Base-by-base conservation (phyloP, 2,113 vertebrate genomes). In the Esox niger region DNA sequence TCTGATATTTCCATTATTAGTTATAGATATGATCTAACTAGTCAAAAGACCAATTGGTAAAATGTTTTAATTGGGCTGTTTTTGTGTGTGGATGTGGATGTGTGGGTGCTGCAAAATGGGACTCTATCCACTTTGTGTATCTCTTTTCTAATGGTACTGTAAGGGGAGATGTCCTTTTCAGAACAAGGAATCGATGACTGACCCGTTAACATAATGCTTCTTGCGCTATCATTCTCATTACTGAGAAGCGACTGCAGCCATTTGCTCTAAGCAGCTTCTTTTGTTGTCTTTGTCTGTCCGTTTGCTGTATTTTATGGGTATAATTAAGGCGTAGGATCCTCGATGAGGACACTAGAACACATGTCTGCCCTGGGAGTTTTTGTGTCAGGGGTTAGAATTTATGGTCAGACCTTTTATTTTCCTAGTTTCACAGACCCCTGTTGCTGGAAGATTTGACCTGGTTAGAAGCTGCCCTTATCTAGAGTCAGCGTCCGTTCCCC, bases 141-240 rank as follows among this genome's bases (percentile, higher is more conserved):
- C 20, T 0, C 7, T 6, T 8, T 2, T 13, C 21, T 47, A 11
- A 9, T 55, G 20, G 26, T 6, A 13, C 35, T 7, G 3, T 32
- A 31, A 72, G 52, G n/a, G n/a, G 76, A 23, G 7, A 23, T 29
- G 3, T 20, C 17, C 29, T 3, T 62, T 35, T 38, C 20, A 54
- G 30, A 75, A 64, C 21, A 38, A 77, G 47, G 43, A 46, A 26
- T 69, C 58, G 63, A n/a, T 68, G 29, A 69, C 67, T 71, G 62
- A 20, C 54, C 33, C 46, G 47, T 81, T 79, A 66, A 63, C 68
- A 68, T 66, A 38, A 43, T 26, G 66, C 38, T 72, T 25, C 29
- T 65, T 62, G 55, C 4, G 32, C 74, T 30, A 59, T 17, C 35
- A n/a, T 72, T 64, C 49, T 72, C 27, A 29, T 21, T n/a, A 23